Evolutionary conservation across 2,888 invertebrate genomes (phyloP), one percentile per base, ranked within the genome.

Genomic region (Trachelus stipa): DNA sequence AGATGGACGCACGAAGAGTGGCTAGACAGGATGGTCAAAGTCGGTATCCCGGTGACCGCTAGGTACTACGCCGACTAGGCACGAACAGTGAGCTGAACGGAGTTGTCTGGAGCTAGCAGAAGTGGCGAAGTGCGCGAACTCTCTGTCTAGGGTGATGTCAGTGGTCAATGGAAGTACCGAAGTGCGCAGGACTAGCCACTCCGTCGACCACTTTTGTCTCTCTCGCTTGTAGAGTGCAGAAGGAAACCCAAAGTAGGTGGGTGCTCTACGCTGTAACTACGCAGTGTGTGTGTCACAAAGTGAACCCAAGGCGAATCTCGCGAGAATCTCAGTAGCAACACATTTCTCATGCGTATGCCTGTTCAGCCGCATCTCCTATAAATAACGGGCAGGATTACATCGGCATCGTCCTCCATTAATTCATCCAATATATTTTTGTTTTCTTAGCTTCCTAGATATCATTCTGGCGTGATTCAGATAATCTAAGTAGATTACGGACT

Each of bases 331-430:
- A 83, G 89, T 87, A 87, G 88, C 86, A 85, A 89, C 89, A 85
- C 83, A 85, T 87, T 87, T 88, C 87, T 90, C 90, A 85, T 82
- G 77, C 78, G 80, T 85, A 83, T 86, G 86, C 86, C 86, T 86
- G 88, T 85, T 91, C 91, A 91, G 90, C 91, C 90, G 89, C 90
- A 89, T 90, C 90, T 90, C 91, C 91, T 91, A 91, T 89, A 91
- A 91, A 91, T 90, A 91, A 91, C 87, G 90, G 90, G 88, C 88
- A 90, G 85, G 86, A 90, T 91, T 91, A 91, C 89, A 89, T 90
- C 88, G 88, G 88, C 87, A 88, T 88, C 86, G 82, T 87, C 82
- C 85, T 86, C 85, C 82, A 83, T 83, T 84, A 83, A 75, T 83
- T 83, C 81, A 85, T 84, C 83, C 83, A 86, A 82, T 85, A 83